phyloP scores from a whole-genome alignment of 2,113 vertebrate genomes.

The Oriolus oriolus region DNA sequence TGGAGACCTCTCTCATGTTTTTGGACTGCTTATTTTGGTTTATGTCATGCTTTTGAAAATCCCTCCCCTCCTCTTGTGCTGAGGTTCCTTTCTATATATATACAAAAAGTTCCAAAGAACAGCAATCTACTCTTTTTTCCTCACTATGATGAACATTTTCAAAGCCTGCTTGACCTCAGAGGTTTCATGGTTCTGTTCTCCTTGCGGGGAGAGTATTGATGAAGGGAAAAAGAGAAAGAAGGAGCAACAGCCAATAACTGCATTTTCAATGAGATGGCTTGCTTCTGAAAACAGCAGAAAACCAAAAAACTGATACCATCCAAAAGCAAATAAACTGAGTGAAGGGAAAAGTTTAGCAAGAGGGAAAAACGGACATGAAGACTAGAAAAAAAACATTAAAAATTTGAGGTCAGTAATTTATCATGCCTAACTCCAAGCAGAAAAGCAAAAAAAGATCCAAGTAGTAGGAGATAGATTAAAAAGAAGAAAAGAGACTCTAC shows the following conservation, averaged over 20 bases:
- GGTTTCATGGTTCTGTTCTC: slow-evolving; percentile 37
- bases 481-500: not conserved
- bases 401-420: slow-evolving; percentile 38
- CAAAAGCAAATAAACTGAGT: slow-evolving; percentile 40
- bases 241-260: slow-evolving; percentile 32
- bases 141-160: slow-evolving; percentile 18
- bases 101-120: slow-evolving; percentile 11
- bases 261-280: slow-evolving; percentile 49
- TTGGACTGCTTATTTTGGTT: not conserved
- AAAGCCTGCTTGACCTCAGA: slow-evolving; percentile 46
- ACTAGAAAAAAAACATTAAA: not conserved
- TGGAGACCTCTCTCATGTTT: not conserved
- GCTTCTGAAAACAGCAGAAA: slow-evolving; percentile 50
- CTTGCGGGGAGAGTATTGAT: slow-evolving; percentile 47
- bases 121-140: slow-evolving; percentile 5
- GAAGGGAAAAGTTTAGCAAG: slow-evolving; percentile 10
- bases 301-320: not conserved
- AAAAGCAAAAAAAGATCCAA: not conserved
- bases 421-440: not conserved
- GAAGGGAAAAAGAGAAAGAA: slow-evolving; percentile 29
- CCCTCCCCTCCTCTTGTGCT: not conserved
- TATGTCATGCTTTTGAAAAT: not conserved
- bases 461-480: not conserved
- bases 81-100: not conserved
- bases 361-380: slow-evolving; percentile 1